Conservation (phyloP, 2,888 invertebrate species). For the Sthenelais limicola region DNA sequence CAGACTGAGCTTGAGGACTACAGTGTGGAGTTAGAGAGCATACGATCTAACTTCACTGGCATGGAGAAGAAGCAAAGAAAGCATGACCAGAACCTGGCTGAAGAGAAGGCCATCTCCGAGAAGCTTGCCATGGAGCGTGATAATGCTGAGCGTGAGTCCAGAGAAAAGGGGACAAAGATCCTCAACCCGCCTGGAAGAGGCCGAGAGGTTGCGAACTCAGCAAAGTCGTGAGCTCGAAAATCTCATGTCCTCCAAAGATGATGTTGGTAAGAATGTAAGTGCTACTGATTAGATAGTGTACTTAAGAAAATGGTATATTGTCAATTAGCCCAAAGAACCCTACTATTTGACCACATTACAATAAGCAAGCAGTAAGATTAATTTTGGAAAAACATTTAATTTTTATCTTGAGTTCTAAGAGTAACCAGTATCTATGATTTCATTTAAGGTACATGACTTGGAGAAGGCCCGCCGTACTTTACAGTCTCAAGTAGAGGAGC, state of each 20-base stretch:
- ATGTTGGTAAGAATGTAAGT: slow-evolving; percentile 92
- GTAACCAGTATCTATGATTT: too few relatives aligned
- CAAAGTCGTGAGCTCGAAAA: slow-evolving; percentile 96
- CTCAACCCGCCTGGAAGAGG: slow-evolving; percentile 90
- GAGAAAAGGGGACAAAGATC: slow-evolving; percentile 97
- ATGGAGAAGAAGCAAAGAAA: slow-evolving; percentile 98
- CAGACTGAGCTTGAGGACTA: slow-evolving; percentile 98
- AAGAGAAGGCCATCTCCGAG: slow-evolving; percentile 76
- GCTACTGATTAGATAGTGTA: neutral
- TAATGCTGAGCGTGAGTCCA: slow-evolving; percentile 91
- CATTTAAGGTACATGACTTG: slow-evolving; percentile 94
- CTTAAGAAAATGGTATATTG: neutral
- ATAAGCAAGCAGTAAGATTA: too few relatives aligned
- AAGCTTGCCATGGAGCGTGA: slow-evolving; percentile 88
- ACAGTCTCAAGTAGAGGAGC: slow-evolving; percentile 86
- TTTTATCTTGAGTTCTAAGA: too few relatives aligned
- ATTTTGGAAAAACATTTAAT: too few relatives aligned
- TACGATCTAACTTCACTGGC: slow-evolving; percentile 87
- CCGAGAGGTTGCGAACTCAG: slow-evolving; percentile 87
- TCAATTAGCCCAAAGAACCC: too few relatives aligned
- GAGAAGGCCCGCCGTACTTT: slow-evolving; percentile 97
- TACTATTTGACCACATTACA: too few relatives aligned
- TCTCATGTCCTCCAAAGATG: slow-evolving; percentile 95
- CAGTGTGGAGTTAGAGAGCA: slow-evolving; percentile 93
- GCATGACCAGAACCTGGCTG: slow-evolving; percentile 86